Percentiles rank a stretch among this genome's conserved stretches.
phyloP scores from a whole-genome alignment of 2,113 vertebrate genomes.

The Psittacula cyanocephala region DNA sequence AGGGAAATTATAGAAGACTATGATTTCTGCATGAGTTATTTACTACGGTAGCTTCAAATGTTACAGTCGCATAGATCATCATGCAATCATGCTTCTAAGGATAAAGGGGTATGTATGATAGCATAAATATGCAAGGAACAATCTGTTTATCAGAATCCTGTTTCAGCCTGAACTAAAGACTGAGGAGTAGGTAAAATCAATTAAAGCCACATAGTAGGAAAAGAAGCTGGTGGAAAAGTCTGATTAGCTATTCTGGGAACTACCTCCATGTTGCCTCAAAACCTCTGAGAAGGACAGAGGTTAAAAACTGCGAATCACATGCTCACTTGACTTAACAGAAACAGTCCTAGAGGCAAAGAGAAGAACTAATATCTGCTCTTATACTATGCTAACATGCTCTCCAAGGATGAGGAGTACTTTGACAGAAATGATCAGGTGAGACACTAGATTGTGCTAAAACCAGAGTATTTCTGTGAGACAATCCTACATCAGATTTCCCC shows the following conservation, averaged over 20 bases:
- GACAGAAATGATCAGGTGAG: neutral
- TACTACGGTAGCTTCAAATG: neutral
- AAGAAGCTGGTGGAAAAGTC: neutral
- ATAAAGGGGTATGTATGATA: neutral
- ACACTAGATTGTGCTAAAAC: neutral
- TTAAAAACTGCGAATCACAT: neutral
- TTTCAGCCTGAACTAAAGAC: neutral
- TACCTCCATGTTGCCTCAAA: neutral
- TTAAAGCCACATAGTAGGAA: neutral
- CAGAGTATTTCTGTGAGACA: neutral
- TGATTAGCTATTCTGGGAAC: neutral
- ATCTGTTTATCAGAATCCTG: neutral
- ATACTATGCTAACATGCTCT: neutral
- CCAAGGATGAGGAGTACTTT: neutral
- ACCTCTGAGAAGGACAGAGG: neutral
- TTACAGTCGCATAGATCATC: neutral
- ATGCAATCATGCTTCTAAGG: neutral
- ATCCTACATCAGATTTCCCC: neutral
- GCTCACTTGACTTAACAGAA: neutral
- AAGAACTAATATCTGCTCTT: neutral
- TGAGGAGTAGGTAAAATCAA: neutral
- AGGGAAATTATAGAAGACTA: neutral
- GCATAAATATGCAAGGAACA: neutral
- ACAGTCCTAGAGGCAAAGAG: neutral
- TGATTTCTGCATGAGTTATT: neutral